Conservation (phyloP, 2,888 invertebrate species). For the Galerucella calmariensis region DNA sequence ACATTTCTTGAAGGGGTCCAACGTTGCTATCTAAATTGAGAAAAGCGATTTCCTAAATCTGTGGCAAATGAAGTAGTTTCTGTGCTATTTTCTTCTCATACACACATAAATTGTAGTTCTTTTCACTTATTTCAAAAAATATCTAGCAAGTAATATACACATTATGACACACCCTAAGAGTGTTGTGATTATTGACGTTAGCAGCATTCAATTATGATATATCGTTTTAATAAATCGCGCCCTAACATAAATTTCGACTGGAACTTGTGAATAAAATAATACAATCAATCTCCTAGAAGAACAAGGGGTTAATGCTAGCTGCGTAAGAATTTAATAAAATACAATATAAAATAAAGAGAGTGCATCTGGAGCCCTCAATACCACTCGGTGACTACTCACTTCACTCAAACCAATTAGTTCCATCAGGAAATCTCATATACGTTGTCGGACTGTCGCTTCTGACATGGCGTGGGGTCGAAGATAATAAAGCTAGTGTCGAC, state of each 20-base stretch:
- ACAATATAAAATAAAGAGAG: conserved; percentile 17
- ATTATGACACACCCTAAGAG: no score
- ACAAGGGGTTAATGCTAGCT: conserved; percentile 9
- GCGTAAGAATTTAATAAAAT: conserved; percentile 23
- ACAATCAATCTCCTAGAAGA: background rate
- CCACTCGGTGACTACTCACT: conserved; percentile 23
- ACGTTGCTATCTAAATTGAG: no score
- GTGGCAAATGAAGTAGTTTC: no score
- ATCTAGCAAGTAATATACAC: no score
- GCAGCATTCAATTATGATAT: background rate
- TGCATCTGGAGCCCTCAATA: conserved; percentile 25
- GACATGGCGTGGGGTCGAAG: conserved; percentile 49
- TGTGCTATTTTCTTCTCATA: no score
- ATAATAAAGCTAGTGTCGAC: conserved; percentile 54
- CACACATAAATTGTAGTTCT: no score
- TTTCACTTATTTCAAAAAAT: no score
- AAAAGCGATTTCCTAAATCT: no score
- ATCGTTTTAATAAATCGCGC: background rate
- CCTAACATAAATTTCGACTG: background rate
- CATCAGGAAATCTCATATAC: conserved; percentile 36
- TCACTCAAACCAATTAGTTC: conserved; percentile 39
- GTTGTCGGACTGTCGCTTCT: conserved; percentile 37
- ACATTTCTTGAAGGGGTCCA: no score
- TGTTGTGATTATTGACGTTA: background rate
- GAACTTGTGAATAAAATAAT: conserved; percentile 9